A percentile compares a stretch with the other conserved stretches of the same genome.
phyloP scores from a whole-genome alignment of 2,888 invertebrate species.

The Ceriagrion tenellum region DNA sequence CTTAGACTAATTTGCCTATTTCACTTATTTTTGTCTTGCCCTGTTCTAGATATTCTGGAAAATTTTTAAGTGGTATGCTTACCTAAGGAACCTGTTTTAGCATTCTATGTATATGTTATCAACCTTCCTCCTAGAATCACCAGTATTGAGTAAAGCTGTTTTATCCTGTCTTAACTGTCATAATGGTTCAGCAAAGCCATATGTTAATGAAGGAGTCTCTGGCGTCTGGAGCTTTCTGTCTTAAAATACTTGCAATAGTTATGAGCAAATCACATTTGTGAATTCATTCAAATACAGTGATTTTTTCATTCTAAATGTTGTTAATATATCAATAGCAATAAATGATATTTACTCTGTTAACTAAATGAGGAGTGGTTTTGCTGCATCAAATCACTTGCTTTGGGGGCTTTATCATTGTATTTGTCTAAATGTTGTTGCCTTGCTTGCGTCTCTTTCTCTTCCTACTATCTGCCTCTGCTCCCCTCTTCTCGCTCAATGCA shows the following conservation, averaged over 20 bases:
- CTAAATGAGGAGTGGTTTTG: background rate
- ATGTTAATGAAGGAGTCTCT: background rate
- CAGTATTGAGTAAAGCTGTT: background rate
- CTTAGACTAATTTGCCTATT: too few species aligned
- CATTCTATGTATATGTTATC: background rate
- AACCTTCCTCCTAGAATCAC: background rate
- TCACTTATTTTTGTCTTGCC: too few species aligned
- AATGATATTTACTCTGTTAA: too few species aligned
- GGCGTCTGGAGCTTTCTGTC: background rate
- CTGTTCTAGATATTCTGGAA: too few species aligned
- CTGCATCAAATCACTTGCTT: slow-evolving; percentile 47
- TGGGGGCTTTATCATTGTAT: slow-evolving; percentile 43
- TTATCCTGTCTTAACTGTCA: background rate
- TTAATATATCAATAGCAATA: too few species aligned
- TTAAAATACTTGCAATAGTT: background rate
- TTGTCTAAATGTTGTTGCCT: slow-evolving; percentile 46
- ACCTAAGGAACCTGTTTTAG: too few species aligned
- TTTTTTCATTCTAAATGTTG: too few species aligned
- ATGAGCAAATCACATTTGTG: too few species aligned
- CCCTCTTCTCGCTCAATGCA: slow-evolving; percentile 60
- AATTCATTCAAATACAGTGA: background rate
- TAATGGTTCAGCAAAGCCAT: background rate
- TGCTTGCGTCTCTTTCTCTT: slow-evolving; percentile 53
- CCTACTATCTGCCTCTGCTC: slow-evolving; percentile 40
- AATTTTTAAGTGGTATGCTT: too few species aligned